These are phyloP conservation scores for Pseudonaja textilis DNA, from an alignment of 2,113 vertebrate genomes.

Conservation along the genomic window DNA sequence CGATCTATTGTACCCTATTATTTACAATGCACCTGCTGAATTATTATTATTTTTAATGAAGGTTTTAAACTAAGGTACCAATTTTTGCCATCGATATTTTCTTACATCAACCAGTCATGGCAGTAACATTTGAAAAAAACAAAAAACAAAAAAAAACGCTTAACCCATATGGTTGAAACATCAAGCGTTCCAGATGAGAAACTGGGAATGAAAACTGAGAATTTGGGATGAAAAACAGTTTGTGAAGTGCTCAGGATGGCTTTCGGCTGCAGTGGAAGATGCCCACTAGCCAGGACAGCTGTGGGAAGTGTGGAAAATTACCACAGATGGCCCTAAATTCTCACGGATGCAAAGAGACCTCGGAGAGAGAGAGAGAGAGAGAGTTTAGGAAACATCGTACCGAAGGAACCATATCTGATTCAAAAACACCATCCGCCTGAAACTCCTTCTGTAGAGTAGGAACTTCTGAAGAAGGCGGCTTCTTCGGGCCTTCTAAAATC, in stretches of 20 bases:
- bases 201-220: background rate
- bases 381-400: background rate
- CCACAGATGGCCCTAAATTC: background rate
- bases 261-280: background rate
- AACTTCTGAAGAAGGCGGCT: background rate
- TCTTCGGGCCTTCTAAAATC: background rate
- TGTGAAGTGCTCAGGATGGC: background rate
- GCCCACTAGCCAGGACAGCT: background rate
- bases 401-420: background rate
- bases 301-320: background rate
- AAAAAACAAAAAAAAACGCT: background rate
- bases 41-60: background rate
- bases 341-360: background rate
- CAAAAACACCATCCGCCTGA: background rate
- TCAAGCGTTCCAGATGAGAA: background rate
- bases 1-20: background rate
- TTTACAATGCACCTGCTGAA: background rate
- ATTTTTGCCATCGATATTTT: background rate
- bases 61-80: background rate
- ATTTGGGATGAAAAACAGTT: background rate
- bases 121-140: background rate
- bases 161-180: background rate
- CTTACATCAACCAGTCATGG: background rate
- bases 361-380: background rate
- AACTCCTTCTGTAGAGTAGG: background rate